Base-by-base conservation (phyloP, 2,888 invertebrate species). In the Chrysina gloriosa region DNA sequence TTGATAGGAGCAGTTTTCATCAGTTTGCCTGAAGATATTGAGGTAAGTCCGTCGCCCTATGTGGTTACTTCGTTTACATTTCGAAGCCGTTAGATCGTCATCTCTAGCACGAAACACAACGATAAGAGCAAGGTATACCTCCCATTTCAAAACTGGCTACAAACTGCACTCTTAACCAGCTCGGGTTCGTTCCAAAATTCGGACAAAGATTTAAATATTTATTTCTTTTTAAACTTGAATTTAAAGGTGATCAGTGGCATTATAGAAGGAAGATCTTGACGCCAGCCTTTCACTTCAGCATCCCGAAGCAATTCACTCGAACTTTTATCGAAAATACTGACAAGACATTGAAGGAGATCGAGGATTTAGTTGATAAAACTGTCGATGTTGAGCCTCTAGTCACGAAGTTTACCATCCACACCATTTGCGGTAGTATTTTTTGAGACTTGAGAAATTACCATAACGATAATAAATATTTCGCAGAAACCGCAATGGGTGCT, bases 401-500 rank as follows among this genome's bases (percentile, higher is more conserved):
- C 39, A 86, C 89, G 0, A 85, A 61, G 27, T 67, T 34, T 9
- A 61, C 50, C 0, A 39, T 67, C 31, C 11, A 11, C 7, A 61
- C 47, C 5, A 50, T 67, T 48, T 67, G n/a, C n/a, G n/a, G n/a
- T n/a, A n/a, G n/a, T n/a, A n/a, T n/a, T n/a, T n/a, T n/a, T n/a
- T n/a, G n/a, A n/a, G n/a, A n/a, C n/a, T n/a, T n/a, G n/a, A n/a
- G n/a, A n/a, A n/a, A n/a, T n/a, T n/a, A n/a, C n/a, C n/a, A n/a
- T n/a, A n/a, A n/a, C n/a, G n/a, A 4, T 45, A 1, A 42, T 14
- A 25, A 3, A 61, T 21, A 16, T 42, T 29, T 68, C 65, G 65
- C 73, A 87, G 87, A 88, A 84, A 87, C 89, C 16, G 91, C 93
- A 0, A 90, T 93, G 89, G 93, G 93, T 1, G 86, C 88, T 0